Base-by-base conservation (phyloP, 2,113 vertebrate genomes). In the Oreochromis tanganicae region DNA sequence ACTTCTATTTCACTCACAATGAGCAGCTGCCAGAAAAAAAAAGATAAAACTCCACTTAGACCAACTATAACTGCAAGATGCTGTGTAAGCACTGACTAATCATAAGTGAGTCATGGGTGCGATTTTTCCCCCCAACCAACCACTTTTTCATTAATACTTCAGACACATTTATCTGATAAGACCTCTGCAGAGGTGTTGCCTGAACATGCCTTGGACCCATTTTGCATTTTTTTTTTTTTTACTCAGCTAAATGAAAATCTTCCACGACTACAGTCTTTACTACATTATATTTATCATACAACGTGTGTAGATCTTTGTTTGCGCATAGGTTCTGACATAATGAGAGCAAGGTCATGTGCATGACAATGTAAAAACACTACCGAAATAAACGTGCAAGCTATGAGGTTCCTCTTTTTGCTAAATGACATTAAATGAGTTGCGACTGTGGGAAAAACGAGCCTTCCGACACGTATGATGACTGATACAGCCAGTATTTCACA, bases 391-490 rank as follows among this genome's bases (percentile, higher is more conserved):
- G 19, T 27, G 61, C 29, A n/a, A 17, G 29, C 8, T n/a, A 4
- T 9, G 6, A 50, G 6, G 52, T 87, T 92, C 88, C 82, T 82
- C 56, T 90, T 90, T 90, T 48, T 50, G 43, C 38, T 21, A 59
- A 56, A 12, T 63, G 21, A 12, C 21, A 12, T 21, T 14, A 82
- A 9, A 41, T 14, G 16, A 63, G 55, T 48, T 63, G 4, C 41
- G 9, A 73, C 75, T 50, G 11, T 83, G 68, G 54, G 56, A 82
- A 57, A 9, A 7, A 73, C 3, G 81, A 80, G 21, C 10, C 57
- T 88, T 82, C 81, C 10, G 3, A 48, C 3, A 57, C 59, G 3
- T 41, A 1, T 5, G 41, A 82, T 81, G 87, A 79, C 56, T 34
- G 16, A n/a, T 61, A 9, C 27, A 17, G 46, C 24, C 29, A 21